phyloP scores from a whole-genome alignment of 2,888 invertebrate species.

The Vesta saturnalis region DNA sequence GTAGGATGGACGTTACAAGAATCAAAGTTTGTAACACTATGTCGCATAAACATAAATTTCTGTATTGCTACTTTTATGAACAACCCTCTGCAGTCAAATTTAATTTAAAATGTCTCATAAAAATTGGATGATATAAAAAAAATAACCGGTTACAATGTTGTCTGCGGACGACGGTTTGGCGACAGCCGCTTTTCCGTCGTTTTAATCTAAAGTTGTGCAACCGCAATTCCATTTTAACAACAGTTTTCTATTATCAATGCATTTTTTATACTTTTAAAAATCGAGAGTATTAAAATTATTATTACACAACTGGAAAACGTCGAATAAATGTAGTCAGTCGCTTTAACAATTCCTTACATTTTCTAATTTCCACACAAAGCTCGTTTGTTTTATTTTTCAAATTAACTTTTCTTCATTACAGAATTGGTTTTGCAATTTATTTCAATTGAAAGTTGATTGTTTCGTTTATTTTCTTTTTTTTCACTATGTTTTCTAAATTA shows the following conservation, averaged over 20 bases:
- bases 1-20: constrained; percentile 38
- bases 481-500: neutral
- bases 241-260: constrained; percentile 7
- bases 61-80: constrained; percentile 57
- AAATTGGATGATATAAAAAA: constrained; percentile 52
- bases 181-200: constrained; percentile 27
- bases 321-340: too few relatives aligned
- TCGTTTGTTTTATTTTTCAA: constrained; percentile 1
- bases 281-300: neutral
- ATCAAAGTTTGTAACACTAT: constrained; percentile 52
- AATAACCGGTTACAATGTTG: constrained; percentile 35
- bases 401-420: constrained; percentile 1
- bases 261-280: neutral
- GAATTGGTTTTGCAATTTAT: constrained; percentile 1
- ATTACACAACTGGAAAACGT: neutral
- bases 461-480: constrained; percentile 1
- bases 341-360: neutral
- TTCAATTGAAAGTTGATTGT: constrained; percentile 1
- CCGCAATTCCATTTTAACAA: constrained; percentile 24
- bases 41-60: constrained; percentile 57
- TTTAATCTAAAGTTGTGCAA: constrained; percentile 26
- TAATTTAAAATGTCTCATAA: constrained; percentile 58
- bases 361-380: neutral
- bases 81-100: constrained; percentile 57
- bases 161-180: constrained; percentile 31